Base-by-base conservation (phyloP, 2,113 vertebrate species). In the Conger conger region DNA sequence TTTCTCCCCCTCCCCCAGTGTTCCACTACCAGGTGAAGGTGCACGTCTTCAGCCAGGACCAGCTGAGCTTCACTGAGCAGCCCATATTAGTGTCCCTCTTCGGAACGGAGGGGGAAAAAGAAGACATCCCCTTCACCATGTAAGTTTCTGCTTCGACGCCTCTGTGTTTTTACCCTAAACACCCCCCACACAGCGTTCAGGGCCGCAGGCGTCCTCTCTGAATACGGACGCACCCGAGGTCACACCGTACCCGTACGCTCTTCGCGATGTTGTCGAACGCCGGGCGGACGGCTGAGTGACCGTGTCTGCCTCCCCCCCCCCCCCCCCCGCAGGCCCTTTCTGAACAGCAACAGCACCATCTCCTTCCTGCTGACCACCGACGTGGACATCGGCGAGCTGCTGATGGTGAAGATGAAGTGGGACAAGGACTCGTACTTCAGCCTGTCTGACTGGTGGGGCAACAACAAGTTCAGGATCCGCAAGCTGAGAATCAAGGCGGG, bases 21-120 rank as follows among this genome's bases (percentile, higher is more conserved):
- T 99, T 97, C 91, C 98, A 99, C 90, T 99, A 98, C 91, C 98
- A 99, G 91, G 95, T 99, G 68, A 99, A 99, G 94, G 92, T 97
- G 53, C 98, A 99, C 87, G 96, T 99, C 94, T 98, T 97, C 93
- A 96, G 96, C 81, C 90, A 95, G 63, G 89, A 91, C 2, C 84
- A 76, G 35, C 78, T 78, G 0, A 96, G 87, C 1, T 96, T 96
- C 87, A 96, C 87, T 1, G 95, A 97, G 86, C 97, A 98, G 87
- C 95, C 94, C 0, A 94, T 99, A 33, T 93, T 94, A 82, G 93
- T 99, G 78, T 99, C 98, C 37, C 93, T 99, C 73, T 96, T 96
- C 38, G 98, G 98, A 57, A 96, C 95, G 0, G 89, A 94, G 0
- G 95, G 94, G 0, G 96, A 98, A 91, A 98, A 96, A 40, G 95